phyloP scores from a whole-genome alignment of 2,888 invertebrate species.

The Octonoba sinensis region DNA sequence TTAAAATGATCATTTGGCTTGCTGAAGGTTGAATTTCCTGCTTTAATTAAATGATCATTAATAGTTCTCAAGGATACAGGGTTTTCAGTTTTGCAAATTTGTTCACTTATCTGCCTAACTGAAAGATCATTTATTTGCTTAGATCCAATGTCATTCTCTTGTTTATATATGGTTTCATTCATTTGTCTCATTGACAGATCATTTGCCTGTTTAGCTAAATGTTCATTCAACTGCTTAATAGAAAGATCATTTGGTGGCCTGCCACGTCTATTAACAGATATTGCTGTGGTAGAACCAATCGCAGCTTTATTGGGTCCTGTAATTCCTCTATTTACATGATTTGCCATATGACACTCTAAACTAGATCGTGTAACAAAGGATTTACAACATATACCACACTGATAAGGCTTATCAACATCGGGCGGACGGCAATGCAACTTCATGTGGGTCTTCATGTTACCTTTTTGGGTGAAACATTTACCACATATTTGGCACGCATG shows the following conservation, averaged over 20 bases:
- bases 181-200: conserved; percentile 57
- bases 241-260: conserved; percentile 56
- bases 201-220: conserved; percentile 56
- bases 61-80: conserved; percentile 50
- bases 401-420: conserved; percentile 63
- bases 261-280: conserved; percentile 49
- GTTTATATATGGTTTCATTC: conserved; percentile 39
- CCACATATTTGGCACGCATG: conserved; percentile 65
- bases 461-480: conserved; percentile 64
- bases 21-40: conserved; percentile 49
- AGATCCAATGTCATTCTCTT: conserved; percentile 27
- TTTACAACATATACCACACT: conserved; percentile 63
- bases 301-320: conserved; percentile 45
- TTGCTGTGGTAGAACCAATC: conserved; percentile 8
- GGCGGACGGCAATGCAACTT: conserved; percentile 63
- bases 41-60: conserved; percentile 51
- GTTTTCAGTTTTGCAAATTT: conserved; percentile 43
- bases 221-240: conserved; percentile 49
- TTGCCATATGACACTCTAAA: conserved; percentile 65
- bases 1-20: conserved; percentile 60
- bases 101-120: conserved; percentile 41
- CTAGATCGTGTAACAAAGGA: conserved; percentile 63
- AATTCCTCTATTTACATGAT: conserved; percentile 60
- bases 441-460: conserved; percentile 65
- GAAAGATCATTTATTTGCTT: conserved; percentile 47